Conservation (phyloP, 2,113 vertebrate genomes). For the Cheirogaleus medius region DNA sequence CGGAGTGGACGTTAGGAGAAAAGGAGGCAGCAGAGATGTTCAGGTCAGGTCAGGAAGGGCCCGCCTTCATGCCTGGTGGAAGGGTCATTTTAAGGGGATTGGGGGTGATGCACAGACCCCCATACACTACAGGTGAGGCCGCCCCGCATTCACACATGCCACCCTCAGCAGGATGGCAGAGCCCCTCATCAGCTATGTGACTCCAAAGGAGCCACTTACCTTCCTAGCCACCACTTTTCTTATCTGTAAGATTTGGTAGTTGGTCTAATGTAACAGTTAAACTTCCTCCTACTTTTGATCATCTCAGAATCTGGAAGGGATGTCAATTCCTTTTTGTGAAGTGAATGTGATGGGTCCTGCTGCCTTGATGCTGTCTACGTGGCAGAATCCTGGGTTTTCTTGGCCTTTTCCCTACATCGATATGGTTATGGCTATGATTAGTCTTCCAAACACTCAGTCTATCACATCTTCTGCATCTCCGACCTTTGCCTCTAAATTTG, state of each 20-base stretch:
- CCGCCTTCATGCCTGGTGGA: neutral
- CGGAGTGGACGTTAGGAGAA: fast-evolving
- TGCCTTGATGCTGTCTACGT: neutral
- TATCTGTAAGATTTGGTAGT: neutral
- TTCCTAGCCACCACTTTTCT: neutral
- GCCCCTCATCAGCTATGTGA: neutral
- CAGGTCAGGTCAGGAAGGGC: neutral
- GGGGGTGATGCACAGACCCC: neutral
- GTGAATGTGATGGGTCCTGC: no score
- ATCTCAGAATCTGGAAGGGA: neutral
- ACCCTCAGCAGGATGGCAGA: neutral
- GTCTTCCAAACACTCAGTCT: neutral
- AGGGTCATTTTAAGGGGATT: neutral
- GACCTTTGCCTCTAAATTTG: neutral
- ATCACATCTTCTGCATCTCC: neutral
- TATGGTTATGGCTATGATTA: fast-evolving
- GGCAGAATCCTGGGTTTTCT: neutral
- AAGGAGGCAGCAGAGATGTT: neutral
- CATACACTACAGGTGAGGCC: neutral
- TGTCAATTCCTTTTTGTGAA: neutral
- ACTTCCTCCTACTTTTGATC: neutral
- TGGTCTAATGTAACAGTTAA: neutral
- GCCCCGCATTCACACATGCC: no score
- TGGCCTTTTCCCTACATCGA: fast-evolving
- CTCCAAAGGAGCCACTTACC: neutral